These are phyloP conservation scores for Xestia xanthographa DNA, from an alignment of 2,888 invertebrate species.

Conservation along the genomic window DNA sequence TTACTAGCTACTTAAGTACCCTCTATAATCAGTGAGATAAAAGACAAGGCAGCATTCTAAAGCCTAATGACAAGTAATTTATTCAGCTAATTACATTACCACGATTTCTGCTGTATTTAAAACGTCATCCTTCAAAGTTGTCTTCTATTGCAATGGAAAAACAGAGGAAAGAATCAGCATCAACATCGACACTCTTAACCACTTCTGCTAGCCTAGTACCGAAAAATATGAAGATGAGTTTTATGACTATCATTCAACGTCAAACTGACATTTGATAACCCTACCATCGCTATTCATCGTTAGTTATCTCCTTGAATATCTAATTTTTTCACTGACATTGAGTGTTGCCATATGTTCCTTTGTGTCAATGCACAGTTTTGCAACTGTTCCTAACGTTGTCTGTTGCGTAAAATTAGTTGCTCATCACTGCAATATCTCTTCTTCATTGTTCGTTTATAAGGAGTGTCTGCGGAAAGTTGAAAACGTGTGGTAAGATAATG, in stretches of 20 bases:
- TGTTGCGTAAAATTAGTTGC: slow-evolving; percentile 49
- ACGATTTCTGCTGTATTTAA: neutral
- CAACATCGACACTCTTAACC: neutral
- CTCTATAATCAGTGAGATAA: neutral
- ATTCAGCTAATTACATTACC: neutral
- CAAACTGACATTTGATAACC: slow-evolving; percentile 44
- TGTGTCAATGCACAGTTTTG: slow-evolving; percentile 57
- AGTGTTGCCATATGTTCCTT: slow-evolving; percentile 59
- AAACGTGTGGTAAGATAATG: neutral
- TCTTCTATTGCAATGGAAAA: neutral
- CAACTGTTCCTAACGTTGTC: slow-evolving; percentile 41
- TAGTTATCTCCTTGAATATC: slow-evolving; percentile 62
- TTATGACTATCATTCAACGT: neutral
- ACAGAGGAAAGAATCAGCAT: neutral
- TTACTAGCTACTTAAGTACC: neutral
- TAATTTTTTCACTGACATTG: slow-evolving; percentile 64
- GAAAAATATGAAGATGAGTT: slow-evolving; percentile 1
- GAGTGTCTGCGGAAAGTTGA: slow-evolving; percentile 4
- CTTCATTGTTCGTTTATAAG: slow-evolving; percentile 33
- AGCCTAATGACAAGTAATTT: neutral
- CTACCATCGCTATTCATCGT: slow-evolving; percentile 48
- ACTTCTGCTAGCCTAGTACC: neutral
- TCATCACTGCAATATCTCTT: slow-evolving; percentile 32
- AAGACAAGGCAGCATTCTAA: neutral
- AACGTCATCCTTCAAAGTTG: neutral